Evolutionary conservation across 1,140 invertebrate genomes (phyloP), one percentile per base, ranked within the genome.

Genomic region (Zophobas morio): DNA sequence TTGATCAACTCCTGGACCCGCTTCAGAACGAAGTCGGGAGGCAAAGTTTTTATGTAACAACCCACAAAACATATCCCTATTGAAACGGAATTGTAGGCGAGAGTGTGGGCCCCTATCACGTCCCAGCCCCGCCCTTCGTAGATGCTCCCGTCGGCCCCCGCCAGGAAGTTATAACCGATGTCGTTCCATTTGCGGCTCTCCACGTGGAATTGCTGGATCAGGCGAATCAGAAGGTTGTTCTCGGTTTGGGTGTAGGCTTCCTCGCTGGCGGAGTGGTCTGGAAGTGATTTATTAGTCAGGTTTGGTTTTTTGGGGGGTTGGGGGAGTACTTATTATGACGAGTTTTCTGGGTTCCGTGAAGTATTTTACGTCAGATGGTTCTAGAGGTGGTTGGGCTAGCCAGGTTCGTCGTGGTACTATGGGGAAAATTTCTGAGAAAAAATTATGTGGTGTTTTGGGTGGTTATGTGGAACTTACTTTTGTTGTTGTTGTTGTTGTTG

Each of bases 31-130:
- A 75, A 76, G 33, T 75, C 4, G 0, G 84, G 82, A n/a, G 87
- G 87, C 40, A 86, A 71, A 6, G 86, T 83, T 34, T 86, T 84
- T 77, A 87, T 87, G 70, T 89, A 91, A 63, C 87, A 87, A 0
- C 93, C 93, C 75, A 94, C 90, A 53, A 94, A 90, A 40, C 88
- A 89, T 53, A 93, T 88, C 46, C 91, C 92, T 42, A 93, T 85
- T 2, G 90, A 89, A 8, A 87, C 88, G 35, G 82, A 85, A 80
- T 95, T 94, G 83, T 92, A 93, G 32, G 88, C 87, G 20, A 88
- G 85, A 0, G 89, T 91, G 80, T 94, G 93, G 0, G 91, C 89
- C 0, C 93, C 93, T 1, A 90, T 84, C 20, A 86, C 84, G 63
- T 90, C 88, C 92, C 92, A 94, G 2, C 93, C 93, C 40, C 89